phyloP scores from a whole-genome alignment of 1,140 invertebrate genomes.

The Druon quercuslanigerum region DNA sequence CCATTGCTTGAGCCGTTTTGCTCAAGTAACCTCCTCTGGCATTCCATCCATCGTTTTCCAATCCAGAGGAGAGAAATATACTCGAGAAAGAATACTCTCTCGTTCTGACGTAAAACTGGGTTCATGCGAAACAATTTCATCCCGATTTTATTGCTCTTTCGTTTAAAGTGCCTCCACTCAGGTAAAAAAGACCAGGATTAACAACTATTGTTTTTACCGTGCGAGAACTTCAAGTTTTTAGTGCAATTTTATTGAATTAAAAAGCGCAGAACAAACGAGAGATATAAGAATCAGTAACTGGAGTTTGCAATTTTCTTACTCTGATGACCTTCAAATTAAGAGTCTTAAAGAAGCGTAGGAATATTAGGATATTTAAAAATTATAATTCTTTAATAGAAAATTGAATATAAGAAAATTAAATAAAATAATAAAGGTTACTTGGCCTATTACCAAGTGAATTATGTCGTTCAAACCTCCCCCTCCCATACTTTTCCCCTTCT shows the following conservation, averaged over 20 bases:
- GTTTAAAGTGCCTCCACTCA: slow-evolving; percentile 22
- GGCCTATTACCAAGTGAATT: too few relatives aligned
- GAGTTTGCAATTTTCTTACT: too few relatives aligned
- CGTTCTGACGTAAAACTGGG: neutral
- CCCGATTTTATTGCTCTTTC: slow-evolving; percentile 10
- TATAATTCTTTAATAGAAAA: too few relatives aligned
- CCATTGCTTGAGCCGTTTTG: neutral
- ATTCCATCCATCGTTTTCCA: slow-evolving; percentile 20
- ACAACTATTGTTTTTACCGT: neutral
- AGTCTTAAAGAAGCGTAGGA: too few relatives aligned
- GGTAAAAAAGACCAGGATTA: slow-evolving; percentile 38
- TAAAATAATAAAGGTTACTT: too few relatives aligned
- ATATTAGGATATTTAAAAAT: too few relatives aligned
- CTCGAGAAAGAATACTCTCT: neutral
- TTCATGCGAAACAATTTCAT: slow-evolving; percentile 19
- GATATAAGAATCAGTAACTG: slow-evolving; percentile 20
- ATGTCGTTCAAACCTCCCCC: too few relatives aligned
- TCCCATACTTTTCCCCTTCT: too few relatives aligned
- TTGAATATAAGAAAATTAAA: too few relatives aligned
- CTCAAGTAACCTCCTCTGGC: slow-evolving; percentile 33
- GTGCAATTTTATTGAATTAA: too few relatives aligned
- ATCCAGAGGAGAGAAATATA: neutral
- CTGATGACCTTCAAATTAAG: too few relatives aligned
- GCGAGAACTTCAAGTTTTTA: neutral
- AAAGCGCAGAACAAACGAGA: neutral